A percentile compares a stretch with the other conserved stretches of the same genome.
Evolutionary conservation across 2,888 invertebrate genomes (phyloP).

Genomic region (Drosophila nigritarsus): DNA sequence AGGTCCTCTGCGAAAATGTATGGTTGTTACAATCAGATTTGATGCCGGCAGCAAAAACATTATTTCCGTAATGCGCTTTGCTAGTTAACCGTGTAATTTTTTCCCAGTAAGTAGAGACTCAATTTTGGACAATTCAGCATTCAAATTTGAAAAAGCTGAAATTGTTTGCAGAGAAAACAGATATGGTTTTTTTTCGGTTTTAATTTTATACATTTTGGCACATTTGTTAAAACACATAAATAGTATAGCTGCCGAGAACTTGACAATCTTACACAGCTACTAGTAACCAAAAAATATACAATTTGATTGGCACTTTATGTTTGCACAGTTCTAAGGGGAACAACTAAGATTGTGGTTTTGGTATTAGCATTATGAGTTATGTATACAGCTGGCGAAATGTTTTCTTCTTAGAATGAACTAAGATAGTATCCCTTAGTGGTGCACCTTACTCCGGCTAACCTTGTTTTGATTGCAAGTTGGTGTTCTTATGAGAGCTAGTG

Average conservation of each 20-base stretch:
- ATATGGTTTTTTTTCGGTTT: neutral
- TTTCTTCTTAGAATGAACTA: neutral
- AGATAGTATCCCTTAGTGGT: neutral
- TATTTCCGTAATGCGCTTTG: neutral
- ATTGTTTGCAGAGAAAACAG: neutral
- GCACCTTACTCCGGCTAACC: neutral
- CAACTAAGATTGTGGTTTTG: neutral
- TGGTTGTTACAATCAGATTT: constrained; percentile 13
- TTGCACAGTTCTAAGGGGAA: neutral
- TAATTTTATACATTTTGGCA: neutral
- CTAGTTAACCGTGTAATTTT: neutral
- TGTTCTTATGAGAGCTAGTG: constrained; percentile 37
- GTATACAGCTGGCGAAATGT: neutral
- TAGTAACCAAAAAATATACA: neutral
- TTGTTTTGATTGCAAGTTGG: constrained; percentile 27
- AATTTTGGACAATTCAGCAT: constrained; percentile 3
- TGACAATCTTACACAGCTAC: neutral
- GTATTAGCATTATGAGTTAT: neutral
- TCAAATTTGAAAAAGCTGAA: neutral
- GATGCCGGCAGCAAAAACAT: constrained; percentile 7
- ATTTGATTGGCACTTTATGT: neutral
- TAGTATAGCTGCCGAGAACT: neutral
- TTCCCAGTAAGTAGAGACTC: neutral
- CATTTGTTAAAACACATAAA: neutral
- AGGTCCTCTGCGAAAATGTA: constrained; percentile 30